A percentile compares a stretch with the other conserved stretches of the same genome.
Conservation (phyloP, 2,113 vertebrate genomes). For the Pelvicachromis taeniatus region DNA sequence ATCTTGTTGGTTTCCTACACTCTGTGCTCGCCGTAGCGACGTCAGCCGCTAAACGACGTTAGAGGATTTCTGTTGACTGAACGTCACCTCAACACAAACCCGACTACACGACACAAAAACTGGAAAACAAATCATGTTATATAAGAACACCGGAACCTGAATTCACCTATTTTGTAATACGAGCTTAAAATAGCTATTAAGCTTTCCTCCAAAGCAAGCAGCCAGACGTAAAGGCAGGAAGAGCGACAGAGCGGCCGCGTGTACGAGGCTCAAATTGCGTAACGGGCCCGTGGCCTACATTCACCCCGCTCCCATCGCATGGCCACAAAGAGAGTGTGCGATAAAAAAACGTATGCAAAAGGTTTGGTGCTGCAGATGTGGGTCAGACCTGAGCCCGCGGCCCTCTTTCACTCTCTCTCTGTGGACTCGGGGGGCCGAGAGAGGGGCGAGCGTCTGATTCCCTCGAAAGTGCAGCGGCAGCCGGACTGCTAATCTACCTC, state of each 20-base stretch:
- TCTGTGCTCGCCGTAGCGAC: not conserved
- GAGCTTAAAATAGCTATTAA: not conserved
- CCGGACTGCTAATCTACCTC: conserved; percentile 54
- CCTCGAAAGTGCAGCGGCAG: conserved; percentile 46
- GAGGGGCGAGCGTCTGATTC: conserved; percentile 16
- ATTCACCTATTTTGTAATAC: not conserved
- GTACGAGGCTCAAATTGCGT: not conserved
- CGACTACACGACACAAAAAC: not conserved
- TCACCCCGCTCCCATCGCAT: conserved; percentile 3
- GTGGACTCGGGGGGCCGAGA: not conserved
- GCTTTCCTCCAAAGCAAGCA: not conserved
- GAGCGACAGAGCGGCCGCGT: not conserved
- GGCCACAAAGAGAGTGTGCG: conserved; percentile 3
- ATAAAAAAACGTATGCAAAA: not conserved
- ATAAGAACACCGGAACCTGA: not conserved
- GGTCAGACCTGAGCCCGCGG: conserved; percentile 28
- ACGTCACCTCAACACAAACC: not conserved
- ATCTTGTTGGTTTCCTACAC: not conserved
- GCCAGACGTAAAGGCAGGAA: not conserved
- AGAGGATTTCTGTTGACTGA: not conserved
- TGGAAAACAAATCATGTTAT: not conserved
- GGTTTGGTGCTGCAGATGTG: conserved; percentile 34
- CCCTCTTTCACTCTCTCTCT: not conserved
- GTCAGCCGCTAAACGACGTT: not conserved
- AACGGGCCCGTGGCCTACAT: not conserved